Percentiles rank a stretch among this genome's conserved stretches.
Conservation (phyloP, 2,888 invertebrate genomes). For the Ormyrus nitidulus region DNA sequence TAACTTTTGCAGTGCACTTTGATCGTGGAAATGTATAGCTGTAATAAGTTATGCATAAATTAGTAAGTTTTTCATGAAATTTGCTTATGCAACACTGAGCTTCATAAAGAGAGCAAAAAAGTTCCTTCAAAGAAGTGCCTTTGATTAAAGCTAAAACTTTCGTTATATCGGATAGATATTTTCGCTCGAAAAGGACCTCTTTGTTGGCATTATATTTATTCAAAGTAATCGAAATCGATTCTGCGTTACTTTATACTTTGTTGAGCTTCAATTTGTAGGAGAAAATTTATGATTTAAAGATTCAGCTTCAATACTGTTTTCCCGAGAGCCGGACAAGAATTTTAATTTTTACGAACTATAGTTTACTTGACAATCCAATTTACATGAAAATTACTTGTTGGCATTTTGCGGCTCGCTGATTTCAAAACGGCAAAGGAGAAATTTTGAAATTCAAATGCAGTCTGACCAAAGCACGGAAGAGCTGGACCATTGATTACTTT, state of each 20-base stretch:
- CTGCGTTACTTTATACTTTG: background rate
- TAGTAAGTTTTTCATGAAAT: no score
- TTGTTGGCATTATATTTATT: background rate
- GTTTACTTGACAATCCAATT: background rate
- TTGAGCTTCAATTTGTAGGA: background rate
- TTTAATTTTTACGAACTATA: background rate
- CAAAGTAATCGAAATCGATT: constrained; percentile 1
- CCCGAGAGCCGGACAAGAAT: background rate
- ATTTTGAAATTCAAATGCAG: constrained; percentile 6
- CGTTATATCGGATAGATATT: no score
- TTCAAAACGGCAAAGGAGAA: background rate
- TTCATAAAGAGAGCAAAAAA: no score
- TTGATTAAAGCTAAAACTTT: no score
- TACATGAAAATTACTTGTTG: constrained; percentile 22
- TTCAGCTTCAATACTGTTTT: background rate
- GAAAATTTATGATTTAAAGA: constrained; percentile 9
- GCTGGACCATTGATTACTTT: no score
- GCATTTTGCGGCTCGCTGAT: background rate
- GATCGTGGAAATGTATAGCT: no score
- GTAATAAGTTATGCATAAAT: no score
- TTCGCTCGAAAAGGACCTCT: no score
- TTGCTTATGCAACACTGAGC: no score
- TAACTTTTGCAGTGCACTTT: no score
- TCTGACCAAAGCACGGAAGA: background rate
- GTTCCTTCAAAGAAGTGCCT: no score